Percentiles rank a stretch among this genome's conserved stretches.
Evolutionary conservation across 2,888 invertebrate genomes (phyloP).

Genomic region (Lamproptera curius): DNA sequence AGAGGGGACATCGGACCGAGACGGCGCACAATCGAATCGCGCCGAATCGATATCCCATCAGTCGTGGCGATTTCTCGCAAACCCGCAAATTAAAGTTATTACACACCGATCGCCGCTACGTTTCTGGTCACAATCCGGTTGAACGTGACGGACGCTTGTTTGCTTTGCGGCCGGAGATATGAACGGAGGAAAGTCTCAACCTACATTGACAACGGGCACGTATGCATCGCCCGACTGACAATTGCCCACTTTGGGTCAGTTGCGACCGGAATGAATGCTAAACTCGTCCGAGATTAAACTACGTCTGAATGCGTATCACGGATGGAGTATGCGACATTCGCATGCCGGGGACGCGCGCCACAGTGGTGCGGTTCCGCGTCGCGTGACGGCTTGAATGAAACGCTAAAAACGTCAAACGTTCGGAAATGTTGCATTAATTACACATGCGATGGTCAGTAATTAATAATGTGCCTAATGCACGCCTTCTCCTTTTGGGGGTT

Average conservation of each 20-base stretch:
- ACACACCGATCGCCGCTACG: conserved; percentile 34
- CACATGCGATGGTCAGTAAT: no score
- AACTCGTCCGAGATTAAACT: conserved; percentile 47
- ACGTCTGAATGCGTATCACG: conserved; percentile 46
- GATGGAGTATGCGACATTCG: conserved; percentile 52
- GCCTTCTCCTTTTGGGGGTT: no score
- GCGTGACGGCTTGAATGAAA: no score
- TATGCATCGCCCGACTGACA: conserved; percentile 56
- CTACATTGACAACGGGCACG: conserved; percentile 60
- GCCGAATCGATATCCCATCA: no score
- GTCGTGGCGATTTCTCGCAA: conserved; percentile 26
- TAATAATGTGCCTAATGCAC: no score
- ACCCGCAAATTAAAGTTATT: conserved; percentile 47
- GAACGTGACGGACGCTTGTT: conserved; percentile 66
- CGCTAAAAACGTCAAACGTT: no score
- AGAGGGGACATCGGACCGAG: no score
- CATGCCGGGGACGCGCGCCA: conserved; percentile 49
- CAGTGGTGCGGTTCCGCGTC: conserved; percentile 24
- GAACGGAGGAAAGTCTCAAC: conserved; percentile 67
- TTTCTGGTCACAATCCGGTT: conserved; percentile 46
- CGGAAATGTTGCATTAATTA: no score
- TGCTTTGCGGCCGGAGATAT: conserved; percentile 57
- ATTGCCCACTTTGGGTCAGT: no score
- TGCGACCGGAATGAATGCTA: conserved; percentile 66
- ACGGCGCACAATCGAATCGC: no score